A percentile compares a stretch with the other conserved stretches of the same genome.
phyloP scores from a whole-genome alignment of 1,140 invertebrate species.

The Drosophila arizonae region DNA sequence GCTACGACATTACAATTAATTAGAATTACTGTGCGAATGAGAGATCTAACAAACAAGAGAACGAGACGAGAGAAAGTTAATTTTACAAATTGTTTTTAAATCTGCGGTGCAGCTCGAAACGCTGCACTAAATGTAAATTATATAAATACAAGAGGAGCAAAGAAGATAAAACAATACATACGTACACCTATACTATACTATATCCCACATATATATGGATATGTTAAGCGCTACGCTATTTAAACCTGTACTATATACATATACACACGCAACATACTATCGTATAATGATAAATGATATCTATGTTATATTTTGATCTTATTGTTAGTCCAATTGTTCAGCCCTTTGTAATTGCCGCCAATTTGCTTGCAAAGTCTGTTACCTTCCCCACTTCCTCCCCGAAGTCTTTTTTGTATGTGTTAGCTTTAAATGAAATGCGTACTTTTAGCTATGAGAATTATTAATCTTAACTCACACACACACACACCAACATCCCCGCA shows the following conservation, averaged over 20 bases:
- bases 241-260: slow-evolving; percentile 68
- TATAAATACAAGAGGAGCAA: slow-evolving; percentile 24
- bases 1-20: slow-evolving; percentile 9
- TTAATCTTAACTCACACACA: slow-evolving; percentile 65
- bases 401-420: slow-evolving; percentile 63
- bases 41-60: neutral
- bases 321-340: slow-evolving; percentile 36
- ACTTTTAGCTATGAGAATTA: slow-evolving; percentile 77
- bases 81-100: slow-evolving; percentile 67
- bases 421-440: slow-evolving; percentile 70
- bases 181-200: slow-evolving; percentile 15
- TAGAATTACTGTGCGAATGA: slow-evolving; percentile 50
- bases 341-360: slow-evolving; percentile 65
- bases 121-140: slow-evolving; percentile 61
- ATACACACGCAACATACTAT: slow-evolving; percentile 36
- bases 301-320: slow-evolving; percentile 44
- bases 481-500: neutral
- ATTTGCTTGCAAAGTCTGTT: slow-evolving; percentile 61
- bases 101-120: slow-evolving; percentile 36
- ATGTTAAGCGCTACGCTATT: slow-evolving; percentile 68
- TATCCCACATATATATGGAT: slow-evolving; percentile 36
- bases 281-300: slow-evolving; percentile 39
- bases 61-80: slow-evolving; percentile 34
- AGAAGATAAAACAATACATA: slow-evolving; percentile 29
- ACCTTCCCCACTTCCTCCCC: slow-evolving; percentile 3